These are phyloP conservation scores for Limanda limanda DNA, from an alignment of 2,113 vertebrate genomes.

Conservation along the genomic window DNA sequence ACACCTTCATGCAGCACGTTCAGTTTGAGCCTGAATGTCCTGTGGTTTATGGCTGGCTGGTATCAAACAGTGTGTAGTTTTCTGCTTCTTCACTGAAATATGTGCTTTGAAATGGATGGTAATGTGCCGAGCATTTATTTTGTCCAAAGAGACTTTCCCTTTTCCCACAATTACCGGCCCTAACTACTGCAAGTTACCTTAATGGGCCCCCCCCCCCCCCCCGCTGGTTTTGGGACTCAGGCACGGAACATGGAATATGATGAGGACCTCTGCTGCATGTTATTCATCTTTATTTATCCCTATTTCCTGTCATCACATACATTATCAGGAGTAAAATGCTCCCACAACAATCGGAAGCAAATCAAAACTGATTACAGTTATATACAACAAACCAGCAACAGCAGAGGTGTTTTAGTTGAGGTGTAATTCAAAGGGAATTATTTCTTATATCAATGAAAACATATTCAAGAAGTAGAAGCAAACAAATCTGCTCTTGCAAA, in stretches of 20 bases:
- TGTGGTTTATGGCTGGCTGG: background rate
- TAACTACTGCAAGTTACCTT: background rate
- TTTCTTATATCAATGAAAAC: background rate
- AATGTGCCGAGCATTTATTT: background rate
- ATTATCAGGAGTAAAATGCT: background rate
- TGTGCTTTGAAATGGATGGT: background rate
- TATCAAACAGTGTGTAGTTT: conserved; percentile 5
- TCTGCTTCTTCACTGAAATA: background rate
- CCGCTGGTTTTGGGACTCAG: background rate
- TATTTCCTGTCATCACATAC: too few relatives aligned
- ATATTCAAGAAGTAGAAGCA: background rate
- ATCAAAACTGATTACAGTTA: background rate
- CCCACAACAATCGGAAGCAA: background rate
- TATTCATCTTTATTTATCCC: background rate
- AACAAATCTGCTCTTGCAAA: background rate
- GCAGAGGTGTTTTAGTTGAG: background rate
- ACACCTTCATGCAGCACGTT: conserved; percentile 41
- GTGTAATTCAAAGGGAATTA: background rate
- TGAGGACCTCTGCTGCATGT: background rate
- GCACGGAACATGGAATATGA: background rate
- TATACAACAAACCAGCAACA: background rate
- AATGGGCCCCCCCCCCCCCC: too few relatives aligned
- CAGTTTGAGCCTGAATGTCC: conserved; percentile 22
- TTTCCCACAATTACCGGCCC: background rate
- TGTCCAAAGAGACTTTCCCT: background rate